Percentiles rank a stretch among this genome's conserved stretches.
Conservation (phyloP, 2,113 vertebrate species). For the Pangasianodon gigas region DNA sequence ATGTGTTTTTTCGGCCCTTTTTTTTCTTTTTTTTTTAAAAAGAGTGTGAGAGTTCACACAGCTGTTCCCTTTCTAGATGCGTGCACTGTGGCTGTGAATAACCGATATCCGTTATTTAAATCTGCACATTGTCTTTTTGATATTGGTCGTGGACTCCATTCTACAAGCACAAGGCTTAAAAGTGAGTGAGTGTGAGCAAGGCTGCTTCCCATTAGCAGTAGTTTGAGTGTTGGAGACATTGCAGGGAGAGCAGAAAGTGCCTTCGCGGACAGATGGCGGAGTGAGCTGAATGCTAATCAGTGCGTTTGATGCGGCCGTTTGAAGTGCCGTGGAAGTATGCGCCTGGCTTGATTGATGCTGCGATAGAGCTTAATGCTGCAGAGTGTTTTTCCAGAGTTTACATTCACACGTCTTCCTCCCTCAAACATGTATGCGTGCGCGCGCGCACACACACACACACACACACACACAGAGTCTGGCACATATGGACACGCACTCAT, state of each 20-base stretch:
- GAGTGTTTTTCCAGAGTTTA: conserved; percentile 56
- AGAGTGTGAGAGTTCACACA: background rate
- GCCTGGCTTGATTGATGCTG: conserved; percentile 52
- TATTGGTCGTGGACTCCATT: conserved; percentile 44
- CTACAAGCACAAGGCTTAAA: background rate
- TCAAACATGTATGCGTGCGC: background rate
- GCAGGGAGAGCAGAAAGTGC: conserved; percentile 54
- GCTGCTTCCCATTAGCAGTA: conserved; percentile 63
- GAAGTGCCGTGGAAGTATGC: conserved; percentile 56
- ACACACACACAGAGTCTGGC: background rate
- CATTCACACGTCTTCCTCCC: conserved; percentile 48
- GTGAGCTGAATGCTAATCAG: conserved; percentile 60
- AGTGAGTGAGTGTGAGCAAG: conserved; percentile 16
- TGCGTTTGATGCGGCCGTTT: conserved; percentile 59
- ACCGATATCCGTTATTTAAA: background rate
- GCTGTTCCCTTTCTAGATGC: background rate
- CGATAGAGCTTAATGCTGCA: conserved; percentile 53
- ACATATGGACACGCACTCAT: background rate
- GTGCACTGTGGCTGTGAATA: background rate
- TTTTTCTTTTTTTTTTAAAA: too few species aligned
- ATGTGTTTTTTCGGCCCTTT: background rate
- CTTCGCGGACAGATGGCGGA: conserved; percentile 47
- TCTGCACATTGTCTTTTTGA: conserved; percentile 46
- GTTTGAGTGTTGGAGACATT: conserved; percentile 47
- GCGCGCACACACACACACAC: background rate